phyloP scores from a whole-genome alignment of 2,797 vertebrate species.

The Pristis pectinata region DNA sequence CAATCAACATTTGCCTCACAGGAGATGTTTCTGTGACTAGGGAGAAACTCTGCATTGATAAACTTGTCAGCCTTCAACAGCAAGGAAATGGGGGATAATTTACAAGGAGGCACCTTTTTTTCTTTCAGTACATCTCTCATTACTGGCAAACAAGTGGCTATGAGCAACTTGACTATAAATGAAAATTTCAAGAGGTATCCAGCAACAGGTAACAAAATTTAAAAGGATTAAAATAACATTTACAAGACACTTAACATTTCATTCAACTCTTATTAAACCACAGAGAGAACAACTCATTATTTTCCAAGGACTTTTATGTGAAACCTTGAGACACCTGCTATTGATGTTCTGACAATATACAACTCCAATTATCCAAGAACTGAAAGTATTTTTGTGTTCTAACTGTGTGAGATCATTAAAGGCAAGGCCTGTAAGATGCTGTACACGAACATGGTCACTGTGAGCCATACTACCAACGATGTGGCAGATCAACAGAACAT shows the following conservation, averaged over 20 bases:
- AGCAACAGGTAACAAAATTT: conserved; percentile 75
- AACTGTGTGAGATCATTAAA: conserved; percentile 75
- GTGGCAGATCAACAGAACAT: conserved; percentile 84
- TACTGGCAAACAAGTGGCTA: conserved; percentile 74
- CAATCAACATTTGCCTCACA: conserved; percentile 82
- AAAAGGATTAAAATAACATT: conserved; percentile 97
- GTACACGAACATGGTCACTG: conserved; percentile 73
- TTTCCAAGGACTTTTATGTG: conserved; percentile 66
- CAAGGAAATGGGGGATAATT: conserved; percentile 73
- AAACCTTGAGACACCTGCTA: conserved; percentile 63
- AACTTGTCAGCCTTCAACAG: conserved; percentile 56
- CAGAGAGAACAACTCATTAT: conserved; percentile 69
- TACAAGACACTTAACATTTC: conserved; percentile 91
- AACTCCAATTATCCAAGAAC: conserved; percentile 63
- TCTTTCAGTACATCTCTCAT: conserved; percentile 71
- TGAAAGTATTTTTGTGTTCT: conserved; percentile 64
- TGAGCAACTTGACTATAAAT: conserved; percentile 67
- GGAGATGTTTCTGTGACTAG: conserved; percentile 66
- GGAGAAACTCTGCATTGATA: conserved; percentile 81
- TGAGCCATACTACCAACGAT: conserved; percentile 80
- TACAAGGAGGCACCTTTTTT: conserved; percentile 88
- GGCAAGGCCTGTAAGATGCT: conserved; percentile 80
- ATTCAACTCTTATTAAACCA: conserved; percentile 84
- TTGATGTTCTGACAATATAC: conserved; percentile 63
- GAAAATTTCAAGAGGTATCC: conserved; percentile 71